phyloP scores from a whole-genome alignment of 2,113 vertebrate species.

The Pungitius pungitius region DNA sequence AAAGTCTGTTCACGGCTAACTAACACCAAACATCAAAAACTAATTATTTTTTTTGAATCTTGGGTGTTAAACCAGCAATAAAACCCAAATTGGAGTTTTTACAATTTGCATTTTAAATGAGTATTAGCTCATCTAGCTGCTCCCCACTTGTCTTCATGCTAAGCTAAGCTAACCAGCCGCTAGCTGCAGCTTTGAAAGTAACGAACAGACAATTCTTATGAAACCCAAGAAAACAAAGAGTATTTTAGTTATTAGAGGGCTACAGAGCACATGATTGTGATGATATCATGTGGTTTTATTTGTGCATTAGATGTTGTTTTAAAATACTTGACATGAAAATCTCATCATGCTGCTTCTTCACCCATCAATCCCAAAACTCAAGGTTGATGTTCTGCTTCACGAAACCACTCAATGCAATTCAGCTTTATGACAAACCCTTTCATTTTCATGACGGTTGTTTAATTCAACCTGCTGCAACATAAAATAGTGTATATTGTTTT shows the following conservation, averaged over 20 bases:
- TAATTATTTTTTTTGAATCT: background rate
- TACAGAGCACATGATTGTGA: background rate
- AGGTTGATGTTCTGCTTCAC: constrained; percentile 9
- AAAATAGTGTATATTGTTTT: constrained; percentile 11
- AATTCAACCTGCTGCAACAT: constrained; percentile 29
- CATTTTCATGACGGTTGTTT: constrained; percentile 1
- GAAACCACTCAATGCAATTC: constrained; percentile 7
- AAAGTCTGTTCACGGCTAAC: too few relatives aligned
- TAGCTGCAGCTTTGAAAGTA: background rate
- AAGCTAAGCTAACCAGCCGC: constrained; percentile 5
- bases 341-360: background rate
- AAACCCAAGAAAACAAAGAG: background rate
- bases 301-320: background rate
- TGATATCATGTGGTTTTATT: background rate
- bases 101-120: background rate
- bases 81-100: background rate
- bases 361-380: background rate
- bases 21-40: background rate
- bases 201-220: background rate
- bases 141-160: background rate
- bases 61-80: background rate
- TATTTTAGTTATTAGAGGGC: background rate
- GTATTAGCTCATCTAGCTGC: background rate
- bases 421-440: constrained; percentile 8
- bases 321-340: background rate